These are phyloP conservation scores for Leptopterna dolabrata DNA, from an alignment of 2,888 invertebrate genomes.

Conservation along the genomic window DNA sequence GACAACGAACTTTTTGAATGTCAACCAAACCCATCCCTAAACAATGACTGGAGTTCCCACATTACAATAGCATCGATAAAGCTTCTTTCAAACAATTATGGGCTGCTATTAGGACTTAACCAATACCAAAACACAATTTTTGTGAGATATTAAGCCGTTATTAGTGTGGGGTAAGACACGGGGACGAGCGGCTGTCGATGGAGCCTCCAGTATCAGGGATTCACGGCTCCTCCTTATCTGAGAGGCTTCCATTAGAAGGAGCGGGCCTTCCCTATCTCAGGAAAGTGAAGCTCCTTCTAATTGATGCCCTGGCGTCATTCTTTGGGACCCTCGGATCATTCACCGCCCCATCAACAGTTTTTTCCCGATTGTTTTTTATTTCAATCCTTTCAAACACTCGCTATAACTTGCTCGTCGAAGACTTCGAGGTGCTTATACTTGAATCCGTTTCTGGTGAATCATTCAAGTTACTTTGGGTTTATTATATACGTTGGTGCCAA, in stretches of 20 bases:
- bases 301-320: conserved; percentile 48
- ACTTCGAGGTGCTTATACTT: neutral
- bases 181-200: conserved; percentile 6
- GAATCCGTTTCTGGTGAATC: neutral
- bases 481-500: too few relatives aligned
- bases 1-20: too few relatives aligned
- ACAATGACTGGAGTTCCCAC: too few relatives aligned
- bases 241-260: conserved; percentile 42
- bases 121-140: neutral
- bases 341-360: conserved; percentile 37
- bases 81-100: too few relatives aligned
- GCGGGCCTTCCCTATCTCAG: conserved; percentile 23
- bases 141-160: conserved; percentile 12
- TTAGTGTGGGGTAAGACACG: neutral
- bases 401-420: neutral
- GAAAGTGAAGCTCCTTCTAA: conserved; percentile 46
- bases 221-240: conserved; percentile 43
- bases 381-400: conserved; percentile 9
- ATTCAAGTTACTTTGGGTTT: neutral
- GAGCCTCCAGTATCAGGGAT: conserved; percentile 9
- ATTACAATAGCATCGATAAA: too few relatives aligned
- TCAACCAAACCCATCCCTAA: too few relatives aligned
- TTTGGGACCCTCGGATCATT: conserved; percentile 39
- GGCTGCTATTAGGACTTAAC: too few relatives aligned
- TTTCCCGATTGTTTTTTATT: conserved; percentile 4